Conservation (phyloP, 2,888 invertebrate genomes). For the Phytoseiulus persimilis region DNA sequence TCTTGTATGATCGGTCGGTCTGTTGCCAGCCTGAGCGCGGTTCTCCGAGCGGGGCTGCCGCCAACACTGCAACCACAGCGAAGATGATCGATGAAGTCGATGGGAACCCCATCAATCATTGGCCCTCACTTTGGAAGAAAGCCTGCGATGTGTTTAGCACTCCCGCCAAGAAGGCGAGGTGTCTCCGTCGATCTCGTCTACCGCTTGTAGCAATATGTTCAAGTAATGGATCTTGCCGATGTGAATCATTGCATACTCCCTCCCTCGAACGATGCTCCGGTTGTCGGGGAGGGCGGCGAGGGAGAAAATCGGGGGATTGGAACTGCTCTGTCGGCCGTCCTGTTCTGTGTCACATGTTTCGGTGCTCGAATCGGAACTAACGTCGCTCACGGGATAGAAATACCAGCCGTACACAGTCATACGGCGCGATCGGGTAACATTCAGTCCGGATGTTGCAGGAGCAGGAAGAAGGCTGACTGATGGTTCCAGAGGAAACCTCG, state of each 20-base stretch:
- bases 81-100: not conserved
- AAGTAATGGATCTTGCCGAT: not conserved
- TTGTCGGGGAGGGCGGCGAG: not conserved
- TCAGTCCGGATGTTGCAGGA: no score
- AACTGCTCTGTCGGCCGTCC: not conserved
- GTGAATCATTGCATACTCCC: not conserved
- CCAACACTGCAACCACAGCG: not conserved
- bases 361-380: not conserved
- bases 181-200: not conserved
- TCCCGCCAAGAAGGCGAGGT: not conserved
- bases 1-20: not conserved
- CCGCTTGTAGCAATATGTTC: not conserved
- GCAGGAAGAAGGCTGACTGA: no score
- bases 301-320: not conserved
- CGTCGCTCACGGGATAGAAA: not conserved
- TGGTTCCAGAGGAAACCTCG: no score
- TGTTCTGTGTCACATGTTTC: not conserved
- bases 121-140: not conserved
- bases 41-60: no score
- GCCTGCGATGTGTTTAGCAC: not conserved
- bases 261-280: not conserved
- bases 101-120: not conserved
- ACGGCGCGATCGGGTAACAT: no score
- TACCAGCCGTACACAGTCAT: no score
- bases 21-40: not conserved